Conservation (phyloP, 2,797 vertebrate genomes). For the Tolypeutes matacus region DNA sequence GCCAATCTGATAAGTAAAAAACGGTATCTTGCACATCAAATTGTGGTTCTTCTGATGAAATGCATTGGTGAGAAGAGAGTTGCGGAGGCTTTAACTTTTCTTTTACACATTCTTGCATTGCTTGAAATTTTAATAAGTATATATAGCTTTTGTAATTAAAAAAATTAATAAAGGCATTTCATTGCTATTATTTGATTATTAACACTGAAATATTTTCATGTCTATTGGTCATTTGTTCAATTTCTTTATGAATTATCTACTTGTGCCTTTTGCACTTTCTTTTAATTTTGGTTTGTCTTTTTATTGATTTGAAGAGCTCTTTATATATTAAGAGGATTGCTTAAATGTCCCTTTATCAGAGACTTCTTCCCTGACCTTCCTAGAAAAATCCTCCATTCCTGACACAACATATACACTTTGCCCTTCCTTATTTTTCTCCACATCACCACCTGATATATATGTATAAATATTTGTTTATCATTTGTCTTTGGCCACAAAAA, state of each 20-base stretch:
- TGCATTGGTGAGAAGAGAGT: neutral
- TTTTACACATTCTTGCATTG: slow-evolving; percentile 37
- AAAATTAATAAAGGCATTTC: slow-evolving; percentile 52
- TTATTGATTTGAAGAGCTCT: slow-evolving; percentile 41
- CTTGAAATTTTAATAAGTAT: slow-evolving; percentile 57
- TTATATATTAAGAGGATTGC: slow-evolving; percentile 32
- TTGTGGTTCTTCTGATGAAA: neutral
- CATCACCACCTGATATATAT: slow-evolving; percentile 1
- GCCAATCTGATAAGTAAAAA: slow-evolving; percentile 57
- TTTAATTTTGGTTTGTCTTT: slow-evolving; percentile 43
- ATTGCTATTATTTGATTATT: slow-evolving; percentile 46
- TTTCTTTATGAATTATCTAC: slow-evolving; percentile 32
- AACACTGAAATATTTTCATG: slow-evolving; percentile 52
- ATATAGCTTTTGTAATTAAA: slow-evolving; percentile 45
- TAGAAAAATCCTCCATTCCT: neutral
- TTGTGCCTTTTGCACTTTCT: slow-evolving; percentile 11
- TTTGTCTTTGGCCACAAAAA: slow-evolving; percentile 52
- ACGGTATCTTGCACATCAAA: slow-evolving; percentile 33
- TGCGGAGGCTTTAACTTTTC: slow-evolving; percentile 34
- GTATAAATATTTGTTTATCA: slow-evolving; percentile 11
- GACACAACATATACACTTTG: neutral
- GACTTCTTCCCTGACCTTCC: slow-evolving; percentile 22
- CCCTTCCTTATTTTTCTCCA: slow-evolving; percentile 49
- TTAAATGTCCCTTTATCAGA: slow-evolving; percentile 52
- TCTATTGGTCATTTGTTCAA: slow-evolving; percentile 2